Conservation (phyloP, 2,888 invertebrate species). For the Cryptus armator region DNA sequence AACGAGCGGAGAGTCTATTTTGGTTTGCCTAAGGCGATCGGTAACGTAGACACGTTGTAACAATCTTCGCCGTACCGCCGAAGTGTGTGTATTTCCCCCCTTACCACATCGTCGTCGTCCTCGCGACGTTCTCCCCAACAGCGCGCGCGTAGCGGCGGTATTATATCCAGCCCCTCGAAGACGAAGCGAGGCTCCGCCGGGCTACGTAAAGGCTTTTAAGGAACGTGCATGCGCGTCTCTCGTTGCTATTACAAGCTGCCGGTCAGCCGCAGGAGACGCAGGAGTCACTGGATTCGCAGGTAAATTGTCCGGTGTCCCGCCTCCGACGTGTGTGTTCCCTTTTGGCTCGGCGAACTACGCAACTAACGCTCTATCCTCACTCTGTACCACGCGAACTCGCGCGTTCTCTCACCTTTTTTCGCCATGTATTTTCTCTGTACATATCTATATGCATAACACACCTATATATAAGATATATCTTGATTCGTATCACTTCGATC, state of each 20-base stretch:
- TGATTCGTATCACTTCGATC: neutral
- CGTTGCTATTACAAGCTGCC: slow-evolving; percentile 53
- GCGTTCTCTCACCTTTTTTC: neutral
- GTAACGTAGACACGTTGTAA: neutral
- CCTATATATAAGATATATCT: neutral
- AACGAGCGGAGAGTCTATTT: too few species aligned
- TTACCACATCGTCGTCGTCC: slow-evolving; percentile 9
- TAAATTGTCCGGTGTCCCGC: slow-evolving; percentile 23
- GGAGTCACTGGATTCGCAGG: slow-evolving; percentile 44
- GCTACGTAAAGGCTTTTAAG: slow-evolving; percentile 62
- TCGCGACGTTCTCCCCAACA: slow-evolving; percentile 34
- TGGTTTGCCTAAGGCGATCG: neutral
- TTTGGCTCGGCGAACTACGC: neutral
- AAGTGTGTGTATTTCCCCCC: neutral
- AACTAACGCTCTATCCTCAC: neutral
- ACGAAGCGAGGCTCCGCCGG: neutral
- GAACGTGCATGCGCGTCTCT: slow-evolving; percentile 53
- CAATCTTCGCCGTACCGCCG: neutral
- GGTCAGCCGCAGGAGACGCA: slow-evolving; percentile 55
- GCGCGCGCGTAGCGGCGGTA: neutral
- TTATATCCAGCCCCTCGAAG: slow-evolving; percentile 6
- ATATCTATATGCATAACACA: neutral
- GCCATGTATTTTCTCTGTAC: neutral
- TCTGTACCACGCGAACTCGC: neutral
- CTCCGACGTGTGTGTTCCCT: slow-evolving; percentile 19